Base-by-base conservation (phyloP, 92 coral and sea anemone genomes). In the Porites rus region DNA sequence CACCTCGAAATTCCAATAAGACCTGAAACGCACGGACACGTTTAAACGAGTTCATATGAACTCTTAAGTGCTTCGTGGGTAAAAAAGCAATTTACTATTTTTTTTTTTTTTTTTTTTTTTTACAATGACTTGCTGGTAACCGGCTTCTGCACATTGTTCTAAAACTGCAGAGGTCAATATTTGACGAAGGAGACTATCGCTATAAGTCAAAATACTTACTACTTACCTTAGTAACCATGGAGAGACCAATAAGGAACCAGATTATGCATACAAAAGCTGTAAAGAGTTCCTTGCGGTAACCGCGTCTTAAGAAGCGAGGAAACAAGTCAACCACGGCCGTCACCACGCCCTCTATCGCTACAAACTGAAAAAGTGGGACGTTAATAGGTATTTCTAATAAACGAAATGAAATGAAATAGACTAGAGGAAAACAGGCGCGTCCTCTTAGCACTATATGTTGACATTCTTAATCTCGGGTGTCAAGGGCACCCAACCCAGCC, bases 261-360 rank as follows among this genome's bases (percentile, higher is more conserved):
- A 84, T 22, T 7, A 20, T 46, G 75, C 88, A 84, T 10, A 84
- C 50, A 63, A 75, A 25, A 8, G 82, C 82, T 1, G 75, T 84
- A 66, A 84, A 84, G 63, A 84, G 13, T 84, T 84, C 88, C 60
- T 84, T 84, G 81, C 88, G 88, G 75, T 84, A 84, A 20, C 88
- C 88, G 6, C 80, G 74, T 64, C 88, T 63, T 1, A 84, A 67
- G 21, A 75, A 17, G 10, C 53, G 78, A 1, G 88, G 88, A n/a
- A 24, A 84, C 75, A 65, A 50, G 69, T 84, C 88, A 21, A 77
- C 88, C 8, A 84, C 14, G 46, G 75, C 88, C 13, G 88, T 84
- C 71, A 84, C 82, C 64, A 84, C 61, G 56, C 88, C 88, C 25
- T 84, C 88, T 16, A 84, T 77, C n/a, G 76, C 88, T 66, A 84